Evolutionary conservation across 2,797 vertebrate species (phyloP).

Genomic region (Florisuga fusca): DNA sequence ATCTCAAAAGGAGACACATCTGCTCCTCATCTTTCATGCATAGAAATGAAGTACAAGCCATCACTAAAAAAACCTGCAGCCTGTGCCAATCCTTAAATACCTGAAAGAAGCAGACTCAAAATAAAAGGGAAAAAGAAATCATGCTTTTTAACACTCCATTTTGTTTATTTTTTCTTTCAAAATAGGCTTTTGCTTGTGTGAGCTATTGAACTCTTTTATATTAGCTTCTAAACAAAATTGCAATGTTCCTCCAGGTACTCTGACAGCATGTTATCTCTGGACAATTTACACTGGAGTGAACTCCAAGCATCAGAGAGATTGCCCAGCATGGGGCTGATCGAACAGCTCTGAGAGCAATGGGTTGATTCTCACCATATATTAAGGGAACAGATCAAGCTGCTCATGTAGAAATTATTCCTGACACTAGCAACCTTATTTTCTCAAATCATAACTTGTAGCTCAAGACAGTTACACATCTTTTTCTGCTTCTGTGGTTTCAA

Average conservation of each 20-base stretch:
- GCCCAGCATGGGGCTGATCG: not conserved
- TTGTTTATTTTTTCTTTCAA: conserved; percentile 2
- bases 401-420: not conserved
- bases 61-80: not conserved
- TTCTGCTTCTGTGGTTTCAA: not conserved
- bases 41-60: not conserved
- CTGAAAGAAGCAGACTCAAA: not conserved
- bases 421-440: not conserved
- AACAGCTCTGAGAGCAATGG: not conserved
- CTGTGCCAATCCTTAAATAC: not conserved
- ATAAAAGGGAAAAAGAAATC: not conserved
- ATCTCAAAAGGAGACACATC: not conserved
- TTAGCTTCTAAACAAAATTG: not conserved
- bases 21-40: not conserved
- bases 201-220: not conserved
- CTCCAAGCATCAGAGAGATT: not conserved
- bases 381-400: not conserved
- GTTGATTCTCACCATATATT: not conserved
- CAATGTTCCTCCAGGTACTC: not conserved
- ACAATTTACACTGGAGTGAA: not conserved
- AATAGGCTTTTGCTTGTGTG: not conserved
- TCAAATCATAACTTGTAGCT: not conserved
- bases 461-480: not conserved
- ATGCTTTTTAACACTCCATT: not conserved
- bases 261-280: not conserved